Percentiles rank a stretch among this genome's conserved stretches.
Evolutionary conservation across 2,888 invertebrate species (phyloP).

Genomic region (Norana najaformis): DNA sequence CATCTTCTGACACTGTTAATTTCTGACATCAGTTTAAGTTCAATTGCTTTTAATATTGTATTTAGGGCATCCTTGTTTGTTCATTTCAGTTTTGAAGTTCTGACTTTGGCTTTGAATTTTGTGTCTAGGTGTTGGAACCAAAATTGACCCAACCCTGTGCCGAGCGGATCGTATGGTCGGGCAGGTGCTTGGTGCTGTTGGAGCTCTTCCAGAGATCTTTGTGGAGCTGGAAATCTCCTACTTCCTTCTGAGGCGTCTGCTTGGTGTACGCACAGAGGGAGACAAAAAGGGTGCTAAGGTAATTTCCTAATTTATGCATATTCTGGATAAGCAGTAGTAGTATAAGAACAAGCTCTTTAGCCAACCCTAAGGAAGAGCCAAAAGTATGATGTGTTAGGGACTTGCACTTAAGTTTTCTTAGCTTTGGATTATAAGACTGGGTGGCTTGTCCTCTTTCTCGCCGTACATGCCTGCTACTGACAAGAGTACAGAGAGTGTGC

Average conservation of each 20-base stretch:
- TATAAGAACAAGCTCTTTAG: background rate
- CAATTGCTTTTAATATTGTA: background rate
- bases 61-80: background rate
- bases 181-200: constrained; percentile 88
- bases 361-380: too few relatives aligned
- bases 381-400: too few relatives aligned
- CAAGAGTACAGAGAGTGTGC: background rate
- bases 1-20: background rate
- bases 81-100: background rate
- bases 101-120: background rate
- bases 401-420: background rate
- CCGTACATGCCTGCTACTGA: background rate
- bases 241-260: constrained; percentile 88
- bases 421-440: background rate
- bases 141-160: constrained; percentile 97
- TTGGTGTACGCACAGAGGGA: constrained; percentile 97
- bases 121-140: constrained; percentile 83
- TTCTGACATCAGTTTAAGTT: background rate
- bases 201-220: constrained; percentile 93
- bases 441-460: background rate
- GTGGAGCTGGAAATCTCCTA: constrained; percentile 97
- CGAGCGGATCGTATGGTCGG: constrained; percentile 97
- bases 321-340: background rate
- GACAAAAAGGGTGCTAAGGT: constrained; percentile 98
- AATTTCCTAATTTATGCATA: constrained; percentile 27